Evolutionary conservation across 2,113 vertebrate species (phyloP).

Genomic region (Hippocampus comes): DNA sequence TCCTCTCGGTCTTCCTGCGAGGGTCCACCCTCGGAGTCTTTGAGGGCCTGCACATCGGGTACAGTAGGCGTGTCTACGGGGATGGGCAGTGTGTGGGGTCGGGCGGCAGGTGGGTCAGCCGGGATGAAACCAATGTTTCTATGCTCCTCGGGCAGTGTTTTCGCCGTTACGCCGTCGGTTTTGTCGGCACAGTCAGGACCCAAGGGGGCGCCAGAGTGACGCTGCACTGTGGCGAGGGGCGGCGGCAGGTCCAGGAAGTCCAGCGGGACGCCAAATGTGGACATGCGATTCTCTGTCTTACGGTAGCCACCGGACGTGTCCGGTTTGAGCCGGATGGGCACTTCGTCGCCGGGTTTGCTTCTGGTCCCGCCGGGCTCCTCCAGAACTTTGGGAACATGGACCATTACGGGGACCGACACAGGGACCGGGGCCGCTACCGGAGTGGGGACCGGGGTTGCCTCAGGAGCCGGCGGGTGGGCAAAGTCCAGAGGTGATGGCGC

Average conservation of each 20-base stretch:
- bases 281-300: conserved; percentile 75
- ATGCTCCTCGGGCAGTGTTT: conserved; percentile 33
- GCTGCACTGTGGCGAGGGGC: rapidly evolving
- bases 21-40: neutral
- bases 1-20: conserved; percentile 37
- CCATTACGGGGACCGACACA: neutral
- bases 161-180: conserved; percentile 8
- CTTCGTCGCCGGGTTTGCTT: conserved; percentile 50
- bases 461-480: conserved; percentile 25
- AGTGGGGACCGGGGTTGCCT: conserved; percentile 10
- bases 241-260: conserved; percentile 52
- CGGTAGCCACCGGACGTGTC: conserved; percentile 25
- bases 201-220: neutral
- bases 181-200: conserved; percentile 19
- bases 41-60: conserved; percentile 18
- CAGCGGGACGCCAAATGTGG: conserved; percentile 68
- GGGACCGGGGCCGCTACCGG: neutral
- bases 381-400: conserved; percentile 43
- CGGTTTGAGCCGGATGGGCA: conserved; percentile 59
- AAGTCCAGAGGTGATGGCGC: conserved; percentile 63
- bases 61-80: conserved; percentile 57
- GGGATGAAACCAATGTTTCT: conserved; percentile 55
- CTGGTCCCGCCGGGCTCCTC: conserved; percentile 35
- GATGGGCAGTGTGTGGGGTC: conserved; percentile 45
- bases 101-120: conserved; percentile 35